Percentiles rank a stretch among this genome's conserved stretches.
Conservation (phyloP, 2,797 vertebrate species). For the Tinamus major region DNA sequence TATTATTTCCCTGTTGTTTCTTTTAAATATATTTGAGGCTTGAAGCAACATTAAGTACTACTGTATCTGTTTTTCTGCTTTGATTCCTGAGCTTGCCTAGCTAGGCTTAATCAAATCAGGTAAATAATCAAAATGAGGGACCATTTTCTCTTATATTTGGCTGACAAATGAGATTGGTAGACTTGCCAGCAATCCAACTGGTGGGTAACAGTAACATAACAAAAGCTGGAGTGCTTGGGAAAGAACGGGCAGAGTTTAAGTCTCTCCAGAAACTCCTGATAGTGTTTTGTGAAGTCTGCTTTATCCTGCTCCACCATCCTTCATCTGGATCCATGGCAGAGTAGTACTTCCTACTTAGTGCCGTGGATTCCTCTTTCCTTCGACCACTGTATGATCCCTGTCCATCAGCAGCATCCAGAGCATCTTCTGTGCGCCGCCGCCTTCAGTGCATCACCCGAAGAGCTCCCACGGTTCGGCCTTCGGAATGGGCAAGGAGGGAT, state of each 20-base stretch:
- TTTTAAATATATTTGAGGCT: conserved; percentile 31
- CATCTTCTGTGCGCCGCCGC: background rate
- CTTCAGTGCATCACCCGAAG: background rate
- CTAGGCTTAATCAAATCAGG: conserved; percentile 38
- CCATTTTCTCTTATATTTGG: conserved; percentile 57
- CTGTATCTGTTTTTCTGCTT: conserved; percentile 54
- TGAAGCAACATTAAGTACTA: conserved; percentile 46
- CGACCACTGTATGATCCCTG: fast-evolving
- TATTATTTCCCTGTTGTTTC: conserved; percentile 51
- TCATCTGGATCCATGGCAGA: background rate
- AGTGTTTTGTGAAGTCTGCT: conserved; percentile 3
- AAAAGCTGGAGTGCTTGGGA: conserved; percentile 53
- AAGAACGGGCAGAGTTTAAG: background rate
- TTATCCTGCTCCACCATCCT: background rate
- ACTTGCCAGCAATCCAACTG: background rate
- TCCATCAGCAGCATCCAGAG: background rate
- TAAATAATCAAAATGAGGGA: conserved; percentile 43
- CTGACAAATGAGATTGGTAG: conserved; percentile 24
- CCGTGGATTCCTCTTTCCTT: background rate
- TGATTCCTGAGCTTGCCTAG: conserved; percentile 62
- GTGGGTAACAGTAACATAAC: conserved; percentile 30
- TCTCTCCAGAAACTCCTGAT: background rate
- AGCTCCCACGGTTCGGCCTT: background rate
- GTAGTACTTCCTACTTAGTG: fast-evolving
- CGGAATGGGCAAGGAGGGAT: background rate